Evolutionary conservation across 2,888 invertebrate species (phyloP), one percentile per base, ranked within the genome.

Genomic region (Epinotia ramella): DNA sequence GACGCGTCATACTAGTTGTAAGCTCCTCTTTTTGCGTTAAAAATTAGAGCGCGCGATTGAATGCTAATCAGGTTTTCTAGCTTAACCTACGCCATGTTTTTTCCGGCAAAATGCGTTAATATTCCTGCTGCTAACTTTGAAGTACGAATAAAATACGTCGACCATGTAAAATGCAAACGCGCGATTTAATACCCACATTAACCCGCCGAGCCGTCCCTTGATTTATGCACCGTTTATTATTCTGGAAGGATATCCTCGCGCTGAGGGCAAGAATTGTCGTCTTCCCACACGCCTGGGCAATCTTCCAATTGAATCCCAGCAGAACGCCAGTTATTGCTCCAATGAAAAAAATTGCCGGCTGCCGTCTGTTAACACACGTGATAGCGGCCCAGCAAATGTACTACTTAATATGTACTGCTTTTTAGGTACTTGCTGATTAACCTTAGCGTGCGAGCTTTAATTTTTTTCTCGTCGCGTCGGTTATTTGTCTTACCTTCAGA

Each of bases 181-280:
- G 40, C 40, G 7, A 65, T 64, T 65, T 44, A 64, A 40, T 59
- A 53, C n/a, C 49, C n/a, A 53, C 49, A 62, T 66, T 67, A 24
- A 49, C 66, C 73, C 66, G 60, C 67, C 40, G 44, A 73, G 46
- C 44, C 53, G 77, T 74, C 79, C 77, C 73, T 74, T 79, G 78
- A 86, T 87, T 85, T 86, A 85, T 84, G 82, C 82, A 84, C 83
- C 81, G 84, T 82, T 80, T 77, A 79, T 78, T 73, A 83, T 92
- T 93, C 90, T 94, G 94, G 94, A 94, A 94, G 94, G 94, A 94
- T 91, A 94, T 94, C 93, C 94, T 90, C 91, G 87, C 84, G 86
- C 70, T 87, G 89, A 88, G 91, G 92, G 91, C 89, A 91, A 90
- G 89, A 85, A 87, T 89, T 89, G 88, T 87, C 87, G 88, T 86